Evolutionary conservation across 2,113 vertebrate genomes (phyloP).

Genomic region (Meles meles): DNA sequence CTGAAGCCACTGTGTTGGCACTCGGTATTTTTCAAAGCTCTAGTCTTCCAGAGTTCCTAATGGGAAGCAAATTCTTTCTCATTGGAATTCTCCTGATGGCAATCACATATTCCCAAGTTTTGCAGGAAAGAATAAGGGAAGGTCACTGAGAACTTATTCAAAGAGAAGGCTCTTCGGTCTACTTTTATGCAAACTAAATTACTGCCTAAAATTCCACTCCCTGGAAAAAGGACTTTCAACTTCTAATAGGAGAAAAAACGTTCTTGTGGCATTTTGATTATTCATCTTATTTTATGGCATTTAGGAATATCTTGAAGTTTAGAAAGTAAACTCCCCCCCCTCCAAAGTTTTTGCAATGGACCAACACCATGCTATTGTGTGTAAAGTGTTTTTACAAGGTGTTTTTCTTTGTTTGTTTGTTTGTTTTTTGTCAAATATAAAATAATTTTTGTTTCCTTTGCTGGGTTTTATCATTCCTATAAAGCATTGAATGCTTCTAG

Average conservation of each 20-base stretch:
- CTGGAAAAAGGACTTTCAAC: not conserved
- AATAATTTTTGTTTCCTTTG: not conserved
- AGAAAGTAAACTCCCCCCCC: not conserved
- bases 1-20: not conserved
- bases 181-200: not conserved
- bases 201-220: not conserved
- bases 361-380: not conserved
- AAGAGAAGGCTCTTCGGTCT: not conserved
- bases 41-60: not conserved
- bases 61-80: not conserved
- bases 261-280: not conserved
- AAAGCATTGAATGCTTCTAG: not conserved
- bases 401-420: not conserved
- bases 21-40: not conserved
- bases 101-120: not conserved
- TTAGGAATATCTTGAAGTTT: not conserved
- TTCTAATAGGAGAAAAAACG: not conserved
- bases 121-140: not conserved
- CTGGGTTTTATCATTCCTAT: not conserved
- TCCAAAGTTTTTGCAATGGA: not conserved
- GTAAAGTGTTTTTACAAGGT: not conserved
- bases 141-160: not conserved
- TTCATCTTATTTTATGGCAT: not conserved
- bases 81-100: not conserved
- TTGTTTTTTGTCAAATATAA: not conserved